Conservation (phyloP, 2,797 vertebrate species). For the Amblyraja radiata region DNA sequence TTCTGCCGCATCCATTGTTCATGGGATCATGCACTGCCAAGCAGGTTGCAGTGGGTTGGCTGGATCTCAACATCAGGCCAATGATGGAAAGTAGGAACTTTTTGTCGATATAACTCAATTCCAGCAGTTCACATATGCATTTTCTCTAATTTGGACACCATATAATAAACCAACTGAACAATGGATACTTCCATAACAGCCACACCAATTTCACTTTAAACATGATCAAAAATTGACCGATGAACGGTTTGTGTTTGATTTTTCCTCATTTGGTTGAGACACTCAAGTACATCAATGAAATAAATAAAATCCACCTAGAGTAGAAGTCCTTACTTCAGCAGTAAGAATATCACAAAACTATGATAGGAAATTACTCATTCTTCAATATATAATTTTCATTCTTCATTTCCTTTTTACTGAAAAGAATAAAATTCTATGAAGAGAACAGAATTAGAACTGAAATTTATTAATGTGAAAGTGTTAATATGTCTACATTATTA, state of each 20-base stretch:
- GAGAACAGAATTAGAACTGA: not conserved
- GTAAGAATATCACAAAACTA: not conserved
- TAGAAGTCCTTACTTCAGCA: not conserved
- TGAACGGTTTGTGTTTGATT: not conserved
- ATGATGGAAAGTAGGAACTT: not conserved
- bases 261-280: not conserved
- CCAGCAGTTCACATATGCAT: not conserved
- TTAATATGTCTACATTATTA: not conserved
- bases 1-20: not conserved
- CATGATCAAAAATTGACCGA: not conserved
- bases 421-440: not conserved
- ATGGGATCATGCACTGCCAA: not conserved
- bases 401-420: not conserved
- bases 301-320: not conserved
- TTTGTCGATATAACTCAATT: too few relatives aligned
- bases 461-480: not conserved
- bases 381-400: not conserved
- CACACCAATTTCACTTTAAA: not conserved
- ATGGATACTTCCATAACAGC: too few relatives aligned
- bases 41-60: not conserved
- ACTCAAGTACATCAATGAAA: not conserved
- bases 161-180: not conserved
- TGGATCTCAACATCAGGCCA: not conserved
- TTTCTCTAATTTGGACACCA: not conserved
- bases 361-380: not conserved